Base-by-base conservation (phyloP, 2,888 invertebrate species). In the Scrobipalpa costella region DNA sequence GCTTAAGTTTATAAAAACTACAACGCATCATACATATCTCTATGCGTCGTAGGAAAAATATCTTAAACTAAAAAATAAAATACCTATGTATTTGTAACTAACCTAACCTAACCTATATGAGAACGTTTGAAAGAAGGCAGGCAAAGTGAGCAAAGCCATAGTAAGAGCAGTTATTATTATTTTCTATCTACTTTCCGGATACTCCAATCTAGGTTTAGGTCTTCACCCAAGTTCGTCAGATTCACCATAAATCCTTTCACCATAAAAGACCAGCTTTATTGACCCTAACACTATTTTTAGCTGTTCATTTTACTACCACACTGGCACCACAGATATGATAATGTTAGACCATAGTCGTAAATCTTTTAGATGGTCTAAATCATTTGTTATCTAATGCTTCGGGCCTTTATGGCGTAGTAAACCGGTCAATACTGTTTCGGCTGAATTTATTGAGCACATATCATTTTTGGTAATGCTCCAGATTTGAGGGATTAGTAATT, bases 381-480 rank as follows among this genome's bases (percentile, higher is more conserved):
- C 50, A 13, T 52, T 52, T 52, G 50, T 52, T 52, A 52, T 52
- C 50, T 52, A 19, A 21, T 21, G 50, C 21, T 21, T 21, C 5
- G 21, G 19, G 50, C 50, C 50, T 52, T 52, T 52, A 52, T 27
- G 19, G 50, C 50, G 21, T 6, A 21, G 21, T 52, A 52, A 52
- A 52, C 27, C 50, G 21, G 13, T 52, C 50, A 52, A 52, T 52
- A 27, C 9, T 13, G 50, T 52, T 19, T 27, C 1, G 49, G 15
- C 13, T 11, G 6, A 21, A 21, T 52, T 52, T 52, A 52, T 52
- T 21, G 50, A 27, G 50, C 21, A 52, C 50, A 21, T 44, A 44
- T 52, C 50, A 11, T 52, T 21, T 52, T 52, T 52, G 50, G 50
- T 52, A 21, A 19, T 52, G 50, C 27, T 27, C 50, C 21, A 52